These are phyloP conservation scores for Leuciscus idus DNA, from an alignment of 2,113 vertebrate species.

Conservation along the genomic window DNA sequence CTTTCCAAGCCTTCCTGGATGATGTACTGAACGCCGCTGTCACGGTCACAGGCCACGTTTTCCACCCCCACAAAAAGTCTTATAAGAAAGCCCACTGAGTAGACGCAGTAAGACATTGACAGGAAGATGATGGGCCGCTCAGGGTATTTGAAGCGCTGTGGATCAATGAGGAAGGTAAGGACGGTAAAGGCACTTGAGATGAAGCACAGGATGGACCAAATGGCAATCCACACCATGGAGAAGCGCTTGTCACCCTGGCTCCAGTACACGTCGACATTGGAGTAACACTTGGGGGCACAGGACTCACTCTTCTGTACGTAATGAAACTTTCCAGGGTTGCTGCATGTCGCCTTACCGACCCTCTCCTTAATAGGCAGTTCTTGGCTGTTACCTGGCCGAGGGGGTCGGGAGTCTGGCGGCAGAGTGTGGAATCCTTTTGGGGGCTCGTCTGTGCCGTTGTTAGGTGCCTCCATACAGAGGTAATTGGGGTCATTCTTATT, in stretches of 20 bases:
- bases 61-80: constrained; percentile 93
- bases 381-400: constrained; percentile 79
- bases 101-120: constrained; percentile 98
- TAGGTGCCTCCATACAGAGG: constrained; percentile 98
- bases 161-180: constrained; percentile 94
- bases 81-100: constrained; percentile 93
- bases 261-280: constrained; percentile 96
- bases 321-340: constrained; percentile 94
- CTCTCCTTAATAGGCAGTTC: constrained; percentile 81
- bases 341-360: constrained; percentile 76
- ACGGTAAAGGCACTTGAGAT: constrained; percentile 97
- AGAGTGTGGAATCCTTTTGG: constrained; percentile 85
- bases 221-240: constrained; percentile 90
- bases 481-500: constrained; percentile 96
- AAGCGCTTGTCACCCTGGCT: constrained; percentile 92
- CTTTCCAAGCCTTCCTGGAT: constrained; percentile 98
- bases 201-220: constrained; percentile 96
- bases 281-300: constrained; percentile 90
- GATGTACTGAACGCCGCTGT: constrained; percentile 93
- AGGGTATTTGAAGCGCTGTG: constrained; percentile 93
- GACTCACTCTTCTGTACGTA: constrained; percentile 93
- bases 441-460: constrained; percentile 88
- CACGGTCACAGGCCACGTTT: constrained; percentile 91
- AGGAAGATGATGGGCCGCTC: constrained; percentile 98
- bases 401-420: constrained; percentile 86